These are phyloP conservation scores for Onychomys arenicola DNA, from an alignment of 2,797 vertebrate genomes.

Conservation along the genomic window DNA sequence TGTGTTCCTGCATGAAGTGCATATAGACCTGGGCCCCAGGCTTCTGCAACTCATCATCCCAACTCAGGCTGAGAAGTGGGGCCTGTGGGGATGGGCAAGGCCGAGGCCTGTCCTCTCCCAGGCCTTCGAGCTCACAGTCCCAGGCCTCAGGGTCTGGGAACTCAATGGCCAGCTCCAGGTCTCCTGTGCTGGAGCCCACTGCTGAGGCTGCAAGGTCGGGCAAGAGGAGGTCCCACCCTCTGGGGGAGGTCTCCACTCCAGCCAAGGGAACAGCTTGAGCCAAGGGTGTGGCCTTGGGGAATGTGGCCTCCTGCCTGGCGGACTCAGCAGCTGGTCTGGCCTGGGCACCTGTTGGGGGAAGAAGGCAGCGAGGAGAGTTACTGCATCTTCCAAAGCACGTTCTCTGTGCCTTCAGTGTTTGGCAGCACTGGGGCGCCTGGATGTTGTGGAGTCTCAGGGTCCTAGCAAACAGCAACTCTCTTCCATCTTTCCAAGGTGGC, in stretches of 20 bases:
- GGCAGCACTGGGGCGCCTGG: background rate
- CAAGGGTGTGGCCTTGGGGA: constrained; percentile 59
- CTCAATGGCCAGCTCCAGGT: constrained; percentile 22
- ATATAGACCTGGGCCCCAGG: constrained; percentile 92
- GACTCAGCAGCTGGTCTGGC: constrained; percentile 70
- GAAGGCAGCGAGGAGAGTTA: constrained; percentile 33
- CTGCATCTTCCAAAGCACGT: constrained; percentile 27
- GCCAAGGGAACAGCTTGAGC: constrained; percentile 43
- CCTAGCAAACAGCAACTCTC: background rate
- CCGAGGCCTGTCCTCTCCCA: constrained; percentile 34
- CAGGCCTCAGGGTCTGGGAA: background rate
- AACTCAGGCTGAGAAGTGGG: constrained; percentile 77
- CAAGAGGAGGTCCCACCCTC: constrained; percentile 29
- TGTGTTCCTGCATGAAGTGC: constrained; percentile 96
- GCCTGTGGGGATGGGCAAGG: background rate
- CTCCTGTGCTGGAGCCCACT: background rate
- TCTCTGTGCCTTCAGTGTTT: background rate
- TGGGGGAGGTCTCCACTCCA: background rate
- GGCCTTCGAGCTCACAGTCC: constrained; percentile 46
- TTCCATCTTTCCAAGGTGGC: background rate
- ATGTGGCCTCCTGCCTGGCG: constrained; percentile 62
- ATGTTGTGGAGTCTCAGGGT: background rate
- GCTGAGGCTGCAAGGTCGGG: background rate
- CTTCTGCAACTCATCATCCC: constrained; percentile 82
- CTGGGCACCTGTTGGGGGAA: constrained; percentile 32